Base-by-base conservation (phyloP, 1,140 invertebrate species). In the Bathynomus jamesi region DNA sequence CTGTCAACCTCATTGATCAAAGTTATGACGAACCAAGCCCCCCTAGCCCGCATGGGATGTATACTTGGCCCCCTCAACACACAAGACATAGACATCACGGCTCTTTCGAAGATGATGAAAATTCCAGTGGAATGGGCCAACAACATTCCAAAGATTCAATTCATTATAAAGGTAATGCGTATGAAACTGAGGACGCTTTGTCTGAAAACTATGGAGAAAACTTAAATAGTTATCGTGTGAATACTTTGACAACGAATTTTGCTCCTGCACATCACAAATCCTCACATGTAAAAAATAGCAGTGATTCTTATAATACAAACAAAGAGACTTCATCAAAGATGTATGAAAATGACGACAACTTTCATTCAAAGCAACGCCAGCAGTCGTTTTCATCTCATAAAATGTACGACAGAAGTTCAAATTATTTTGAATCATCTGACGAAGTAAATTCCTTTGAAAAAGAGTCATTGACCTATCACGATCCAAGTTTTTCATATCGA, bases 11-110 rank as follows among this genome's bases (percentile, higher is more conserved):
- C 21, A 5, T 53, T 21, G 21, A 53, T 21, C 40, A 53, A 17
- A 17, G 11, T 53, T 53, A 70, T n/a, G 40, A 17, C n/a, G 62
- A 61, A 13, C 63, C 75, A 61, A 72, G 67, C 53, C 76, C 72
- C n/a, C 70, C 76, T 8, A 77, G 76, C 63, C 76, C 76, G 24
- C 70, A 74, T 30, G 76, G 76, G 11, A 77, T 77, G 72, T 74
- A 77, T 29, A 77, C 76, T 24, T 77, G 76, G 76, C 76, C 76
- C 17, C 76, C 76, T 2, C 76, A 77, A 62, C 76, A 77, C 29
- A 71, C 60, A 10, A 64, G 73, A 24, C 73, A 73, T 60, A 69
- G 76, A 46, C 76, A 77, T 61, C 76, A 77, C 40, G 67, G 72
- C 53, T 28, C 72, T 13, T 71, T 70, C 60, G 70, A 71, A 25